These are phyloP conservation scores for Euplagia quadripunctaria DNA, from an alignment of 2,888 invertebrate genomes.

Conservation along the genomic window DNA sequence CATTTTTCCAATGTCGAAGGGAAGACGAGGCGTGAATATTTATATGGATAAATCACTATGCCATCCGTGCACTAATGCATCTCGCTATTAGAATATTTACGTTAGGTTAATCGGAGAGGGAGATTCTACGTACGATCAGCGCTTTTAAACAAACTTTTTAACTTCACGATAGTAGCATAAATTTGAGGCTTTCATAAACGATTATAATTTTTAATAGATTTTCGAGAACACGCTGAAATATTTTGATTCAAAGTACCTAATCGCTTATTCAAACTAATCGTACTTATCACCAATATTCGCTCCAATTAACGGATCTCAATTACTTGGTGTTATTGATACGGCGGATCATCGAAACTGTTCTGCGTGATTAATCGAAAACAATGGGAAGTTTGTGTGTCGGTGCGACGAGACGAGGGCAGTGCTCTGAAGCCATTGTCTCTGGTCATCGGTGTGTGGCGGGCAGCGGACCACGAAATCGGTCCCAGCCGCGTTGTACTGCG, in stretches of 20 bases:
- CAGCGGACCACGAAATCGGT: conserved; percentile 84
- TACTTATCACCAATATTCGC: conserved; percentile 47
- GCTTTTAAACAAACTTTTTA: no score
- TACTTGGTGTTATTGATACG: conserved; percentile 52
- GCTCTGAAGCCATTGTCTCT: conserved; percentile 79
- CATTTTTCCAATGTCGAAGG: no score
- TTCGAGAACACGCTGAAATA: no score
- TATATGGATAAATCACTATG: no score
- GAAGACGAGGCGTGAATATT: no score
- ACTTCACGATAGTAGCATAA: no score
- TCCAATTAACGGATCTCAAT: conserved; percentile 46
- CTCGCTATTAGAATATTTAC: no score
- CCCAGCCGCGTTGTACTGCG: conserved; percentile 64
- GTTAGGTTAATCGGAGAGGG: no score
- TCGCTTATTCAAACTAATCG: conserved; percentile 39
- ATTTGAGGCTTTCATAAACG: no score
- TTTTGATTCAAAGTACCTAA: conserved; percentile 16
- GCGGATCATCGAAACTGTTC: conserved; percentile 54
- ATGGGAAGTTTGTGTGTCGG: conserved; percentile 65
- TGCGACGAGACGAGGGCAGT: conserved; percentile 72
- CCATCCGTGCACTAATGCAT: no score
- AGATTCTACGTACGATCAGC: no score
- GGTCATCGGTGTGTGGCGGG: conserved; percentile 79
- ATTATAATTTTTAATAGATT: no score
- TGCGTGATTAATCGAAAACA: conserved; percentile 78